Evolutionary conservation across 30 jellyfish, hydroid and myxozoan species (phyloP), one percentile per base, ranked within the genome.

Genomic region (Hydractinia echinata): DNA sequence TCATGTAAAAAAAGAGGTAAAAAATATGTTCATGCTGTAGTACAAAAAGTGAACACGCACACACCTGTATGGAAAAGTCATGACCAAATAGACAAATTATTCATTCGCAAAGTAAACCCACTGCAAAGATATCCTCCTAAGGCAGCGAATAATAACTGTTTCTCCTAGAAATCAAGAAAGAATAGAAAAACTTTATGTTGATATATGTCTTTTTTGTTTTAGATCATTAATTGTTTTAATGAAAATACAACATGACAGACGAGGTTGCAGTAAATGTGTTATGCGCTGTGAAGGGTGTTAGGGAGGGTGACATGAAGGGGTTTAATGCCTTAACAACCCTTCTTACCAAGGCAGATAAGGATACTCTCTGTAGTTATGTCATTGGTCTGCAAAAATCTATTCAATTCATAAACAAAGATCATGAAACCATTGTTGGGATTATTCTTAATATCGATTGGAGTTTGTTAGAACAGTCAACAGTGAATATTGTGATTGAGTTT

Each of bases 281-380:
- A 6, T n/a, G 18, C 4, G 74, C 74, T 64, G 39, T 64, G 19
- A 7, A 64, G 4, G 74, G 74, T n/a, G 19, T 6, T 13, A 64
- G 39, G 4, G 39, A 6, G 9, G 74, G 74, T n/a, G 74, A 64
- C 10, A 64, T 51, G 39, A 64, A 64, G 9, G 74, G 39, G 39
- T 64, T n/a, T 64, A 64, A 64, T 64, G 74, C 74, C 39, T 51
- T 64, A n/a, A 6, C 16, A 64, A n/a, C 74, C 39, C 16, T 64
- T 44, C 74, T 64, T 44, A 51, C 4, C 39, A 51, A 64, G 19
- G 51, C 74, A 64, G 39, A 64, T 51, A 64, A n/a, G 7, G 74
- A 64, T 51, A 51, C 39, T 64, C 18, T 64, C 10, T n/a, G 8
- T 6, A 13, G 7, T 64, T 64, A 64, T 64, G 16, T 64, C 7